phyloP scores from a whole-genome alignment of 2,888 invertebrate species.

The Sepiola atlantica region DNA sequence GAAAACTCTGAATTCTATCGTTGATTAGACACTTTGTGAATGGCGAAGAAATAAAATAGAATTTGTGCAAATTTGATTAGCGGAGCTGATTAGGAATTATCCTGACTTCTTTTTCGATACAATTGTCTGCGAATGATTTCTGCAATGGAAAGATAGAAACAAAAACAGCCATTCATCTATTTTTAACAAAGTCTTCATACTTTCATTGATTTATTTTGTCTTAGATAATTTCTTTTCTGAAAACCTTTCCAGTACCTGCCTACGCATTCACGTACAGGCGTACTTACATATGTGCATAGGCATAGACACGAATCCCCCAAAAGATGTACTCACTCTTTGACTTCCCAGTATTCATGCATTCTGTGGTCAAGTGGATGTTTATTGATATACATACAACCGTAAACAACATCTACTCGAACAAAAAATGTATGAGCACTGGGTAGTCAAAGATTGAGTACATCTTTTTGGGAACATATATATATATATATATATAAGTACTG shows the following conservation, averaged over 20 bases:
- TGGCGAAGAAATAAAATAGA: slow-evolving; percentile 1
- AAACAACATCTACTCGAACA: no score
- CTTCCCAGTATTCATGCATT: no score
- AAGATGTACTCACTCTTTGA: no score
- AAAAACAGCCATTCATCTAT: slow-evolving; percentile 16
- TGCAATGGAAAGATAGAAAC: neutral
- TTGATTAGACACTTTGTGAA: slow-evolving; percentile 10
- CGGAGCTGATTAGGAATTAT: neutral
- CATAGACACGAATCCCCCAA: no score
- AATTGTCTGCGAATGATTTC: neutral
- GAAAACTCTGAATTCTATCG: neutral
- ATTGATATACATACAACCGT: no score
- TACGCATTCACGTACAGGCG: neutral
- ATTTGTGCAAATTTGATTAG: slow-evolving; percentile 32
- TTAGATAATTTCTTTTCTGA: neutral
- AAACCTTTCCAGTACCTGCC: neutral
- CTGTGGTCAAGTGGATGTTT: no score
- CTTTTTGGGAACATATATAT: no score
- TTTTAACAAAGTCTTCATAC: neutral
- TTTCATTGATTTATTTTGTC: no score
- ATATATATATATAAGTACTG: no score
- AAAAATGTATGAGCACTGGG: no score
- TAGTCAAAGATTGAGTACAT: no score
- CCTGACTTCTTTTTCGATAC: neutral
- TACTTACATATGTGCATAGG: neutral